Conservation (phyloP, 2,888 invertebrate genomes). For the Parasteatoda lunata region DNA sequence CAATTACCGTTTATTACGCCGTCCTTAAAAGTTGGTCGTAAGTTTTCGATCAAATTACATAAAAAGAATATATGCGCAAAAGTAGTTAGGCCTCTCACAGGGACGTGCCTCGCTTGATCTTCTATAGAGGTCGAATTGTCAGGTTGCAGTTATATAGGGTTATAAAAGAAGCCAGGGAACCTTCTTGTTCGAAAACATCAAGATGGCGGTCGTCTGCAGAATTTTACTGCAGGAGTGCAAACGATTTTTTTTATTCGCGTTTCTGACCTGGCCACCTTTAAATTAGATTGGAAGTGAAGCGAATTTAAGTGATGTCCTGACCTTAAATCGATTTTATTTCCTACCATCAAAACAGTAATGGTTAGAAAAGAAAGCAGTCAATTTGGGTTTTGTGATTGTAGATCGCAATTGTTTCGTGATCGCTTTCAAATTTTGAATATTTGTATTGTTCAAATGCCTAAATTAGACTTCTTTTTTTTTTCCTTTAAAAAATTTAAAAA, state of each 20-base stretch:
- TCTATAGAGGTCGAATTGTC: conserved; percentile 1
- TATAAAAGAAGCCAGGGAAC: conserved; percentile 22
- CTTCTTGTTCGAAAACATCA: conserved; percentile 6
- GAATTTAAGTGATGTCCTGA: not conserved
- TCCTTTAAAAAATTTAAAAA: too few relatives aligned
- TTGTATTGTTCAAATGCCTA: too few relatives aligned
- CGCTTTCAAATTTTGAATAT: too few relatives aligned
- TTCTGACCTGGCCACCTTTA: not conserved
- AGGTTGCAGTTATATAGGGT: conserved; percentile 25
- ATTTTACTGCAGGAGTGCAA: conserved; percentile 15
- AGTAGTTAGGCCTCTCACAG: conserved; percentile 28
- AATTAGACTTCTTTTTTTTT: too few relatives aligned
- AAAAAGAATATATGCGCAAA: conserved; percentile 23
- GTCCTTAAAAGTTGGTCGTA: conserved; percentile 35
- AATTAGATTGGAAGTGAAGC: conserved; percentile 5
- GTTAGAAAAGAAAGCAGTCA: too few relatives aligned
- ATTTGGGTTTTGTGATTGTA: too few relatives aligned
- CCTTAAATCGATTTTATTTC: not conserved
- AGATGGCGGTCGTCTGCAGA: not conserved
- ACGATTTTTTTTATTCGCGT: not conserved
- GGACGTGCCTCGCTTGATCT: conserved; percentile 27
- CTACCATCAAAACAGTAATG: not conserved
- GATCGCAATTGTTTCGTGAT: too few relatives aligned
- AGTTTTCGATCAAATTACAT: conserved; percentile 48
- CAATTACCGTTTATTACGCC: conserved; percentile 65